These are phyloP conservation scores for Saguinus imperator DNA, from an alignment of 2,113 vertebrate genomes.

Conservation along the genomic window DNA sequence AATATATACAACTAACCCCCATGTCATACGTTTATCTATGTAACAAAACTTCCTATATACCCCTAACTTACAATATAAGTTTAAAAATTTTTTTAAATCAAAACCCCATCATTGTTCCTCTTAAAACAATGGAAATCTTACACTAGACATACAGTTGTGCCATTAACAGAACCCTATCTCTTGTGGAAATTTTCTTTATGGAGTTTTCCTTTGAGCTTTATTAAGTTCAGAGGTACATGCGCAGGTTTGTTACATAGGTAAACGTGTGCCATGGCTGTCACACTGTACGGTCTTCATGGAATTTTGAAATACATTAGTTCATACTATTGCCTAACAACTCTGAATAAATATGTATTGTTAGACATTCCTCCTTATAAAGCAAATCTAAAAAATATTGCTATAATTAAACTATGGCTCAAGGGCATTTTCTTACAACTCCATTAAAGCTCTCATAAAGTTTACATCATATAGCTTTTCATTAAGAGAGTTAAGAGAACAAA, in stretches of 20 bases:
- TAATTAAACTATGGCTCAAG: not conserved
- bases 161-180: not conserved
- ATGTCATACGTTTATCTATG: too few relatives aligned
- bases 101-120: not conserved
- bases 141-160: not conserved
- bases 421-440: not conserved
- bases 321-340: not conserved
- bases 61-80: too few relatives aligned
- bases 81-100: too few relatives aligned
- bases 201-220: not conserved
- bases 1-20: too few relatives aligned
- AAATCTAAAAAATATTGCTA: not conserved
- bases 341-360: not conserved
- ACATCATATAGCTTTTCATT: not conserved
- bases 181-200: not conserved
- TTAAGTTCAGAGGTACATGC: too few relatives aligned
- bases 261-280: too few relatives aligned
- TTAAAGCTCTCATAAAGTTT: conserved; percentile 6
- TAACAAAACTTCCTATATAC: too few relatives aligned
- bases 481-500: not conserved
- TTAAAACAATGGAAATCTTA: not conserved
- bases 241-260: too few relatives aligned
- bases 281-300: not conserved
- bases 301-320: not conserved
- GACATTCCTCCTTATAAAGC: not conserved